phyloP scores from a whole-genome alignment of 2,888 invertebrate genomes.

The Amphimallon solstitiale region DNA sequence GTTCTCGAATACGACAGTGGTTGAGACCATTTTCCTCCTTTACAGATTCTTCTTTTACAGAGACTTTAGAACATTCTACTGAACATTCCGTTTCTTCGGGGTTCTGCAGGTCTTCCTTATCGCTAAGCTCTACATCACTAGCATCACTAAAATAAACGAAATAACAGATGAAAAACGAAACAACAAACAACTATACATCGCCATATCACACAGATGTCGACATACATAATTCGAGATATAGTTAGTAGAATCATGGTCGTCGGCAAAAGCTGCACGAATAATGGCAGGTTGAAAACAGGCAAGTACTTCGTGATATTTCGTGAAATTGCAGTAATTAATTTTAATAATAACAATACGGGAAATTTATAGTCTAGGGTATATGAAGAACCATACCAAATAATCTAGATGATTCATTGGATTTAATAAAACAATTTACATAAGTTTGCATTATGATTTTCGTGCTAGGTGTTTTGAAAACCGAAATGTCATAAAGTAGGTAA shows the following conservation, averaged over 20 bases:
- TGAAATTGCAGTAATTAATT: neutral
- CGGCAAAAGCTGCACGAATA: neutral
- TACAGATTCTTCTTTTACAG: slow-evolving; percentile 1
- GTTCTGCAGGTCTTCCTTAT: slow-evolving; percentile 45
- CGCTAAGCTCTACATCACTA: slow-evolving; percentile 54
- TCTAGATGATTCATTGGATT: neutral
- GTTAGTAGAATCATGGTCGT: neutral
- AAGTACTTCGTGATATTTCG: neutral
- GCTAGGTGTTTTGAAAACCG: neutral
- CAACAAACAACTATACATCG: neutral
- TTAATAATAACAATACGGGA: neutral
- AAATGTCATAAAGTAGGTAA: neutral
- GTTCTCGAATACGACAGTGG: neutral
- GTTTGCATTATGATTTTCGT: neutral
- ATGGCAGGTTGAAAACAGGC: neutral
- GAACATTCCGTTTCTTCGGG: slow-evolving; percentile 39
- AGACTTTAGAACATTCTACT: slow-evolving; percentile 11
- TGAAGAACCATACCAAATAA: neutral
- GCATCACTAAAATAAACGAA: slow-evolving; percentile 49
- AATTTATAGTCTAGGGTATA: neutral
- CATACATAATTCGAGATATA: too few relatives aligned
- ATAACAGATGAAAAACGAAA: neutral
- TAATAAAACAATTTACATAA: too few relatives aligned
- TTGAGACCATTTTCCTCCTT: neutral
- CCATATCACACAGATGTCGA: neutral